A percentile compares a stretch with the other conserved stretches of the same genome.
These are phyloP conservation scores for Pachyuromys duprasi DNA, from an alignment of 2,797 vertebrate genomes.

Conservation along the genomic window DNA sequence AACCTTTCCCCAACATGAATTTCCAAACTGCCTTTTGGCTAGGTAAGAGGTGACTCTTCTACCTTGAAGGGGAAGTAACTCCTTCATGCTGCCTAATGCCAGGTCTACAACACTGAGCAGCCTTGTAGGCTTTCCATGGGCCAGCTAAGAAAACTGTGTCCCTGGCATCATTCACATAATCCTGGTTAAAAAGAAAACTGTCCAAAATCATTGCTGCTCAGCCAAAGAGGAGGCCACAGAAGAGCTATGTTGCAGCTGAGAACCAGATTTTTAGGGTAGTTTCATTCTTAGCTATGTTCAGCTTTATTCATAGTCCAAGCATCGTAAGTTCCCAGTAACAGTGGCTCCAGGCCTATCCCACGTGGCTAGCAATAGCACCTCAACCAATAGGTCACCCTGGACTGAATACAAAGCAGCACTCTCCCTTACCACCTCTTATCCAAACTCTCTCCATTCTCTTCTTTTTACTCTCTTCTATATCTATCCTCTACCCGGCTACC, in stretches of 20 bases:
- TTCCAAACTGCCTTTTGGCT: conserved; percentile 73
- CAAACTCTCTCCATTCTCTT: conserved; percentile 61
- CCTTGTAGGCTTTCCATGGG: neutral
- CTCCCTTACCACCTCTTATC: conserved; percentile 17
- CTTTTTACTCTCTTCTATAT: neutral
- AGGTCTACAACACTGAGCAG: conserved; percentile 53
- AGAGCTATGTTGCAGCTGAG: conserved; percentile 33
- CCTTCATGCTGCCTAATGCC: conserved; percentile 38
- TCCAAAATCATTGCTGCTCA: conserved; percentile 49
- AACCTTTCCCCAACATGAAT: conserved; percentile 50
- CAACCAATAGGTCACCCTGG: neutral
- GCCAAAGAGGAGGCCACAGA: conserved; percentile 1
- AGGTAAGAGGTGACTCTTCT: conserved; percentile 69
- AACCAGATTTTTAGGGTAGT: conserved; percentile 47
- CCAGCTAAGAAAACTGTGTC: conserved; percentile 43
- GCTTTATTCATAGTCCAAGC: conserved; percentile 44
- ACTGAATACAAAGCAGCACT: conserved; percentile 31
- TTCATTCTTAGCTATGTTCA: conserved; percentile 31
- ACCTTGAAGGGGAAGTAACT: conserved; percentile 64
- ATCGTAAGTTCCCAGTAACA: conserved; percentile 39
- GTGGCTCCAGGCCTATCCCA: conserved; percentile 31
- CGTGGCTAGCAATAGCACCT: conserved; percentile 68
- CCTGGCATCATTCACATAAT: conserved; percentile 53
- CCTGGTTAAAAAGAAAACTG: conserved; percentile 57
- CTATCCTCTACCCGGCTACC: neutral